Conservation (phyloP, 2,113 vertebrate genomes). For the Natator depressus region DNA sequence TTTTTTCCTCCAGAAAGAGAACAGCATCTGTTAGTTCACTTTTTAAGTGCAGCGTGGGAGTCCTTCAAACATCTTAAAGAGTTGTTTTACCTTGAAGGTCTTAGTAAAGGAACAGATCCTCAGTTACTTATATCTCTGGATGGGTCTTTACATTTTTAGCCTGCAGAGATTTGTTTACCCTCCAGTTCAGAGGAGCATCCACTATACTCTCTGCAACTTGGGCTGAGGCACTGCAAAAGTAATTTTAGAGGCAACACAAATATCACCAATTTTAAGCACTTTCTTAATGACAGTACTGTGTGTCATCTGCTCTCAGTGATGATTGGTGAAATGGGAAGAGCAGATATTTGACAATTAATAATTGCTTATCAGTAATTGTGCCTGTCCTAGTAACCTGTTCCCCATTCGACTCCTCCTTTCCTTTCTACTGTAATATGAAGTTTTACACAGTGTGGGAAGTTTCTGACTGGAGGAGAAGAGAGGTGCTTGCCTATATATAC, state of each 20-base stretch:
- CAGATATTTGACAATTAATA: background rate
- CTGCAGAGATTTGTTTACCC: background rate
- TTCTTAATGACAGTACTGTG: background rate
- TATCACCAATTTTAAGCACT: background rate
- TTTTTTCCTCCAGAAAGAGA: conserved; percentile 10
- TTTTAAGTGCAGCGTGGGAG: conserved; percentile 6
- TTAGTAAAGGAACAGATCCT: conserved; percentile 8
- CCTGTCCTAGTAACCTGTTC: background rate
- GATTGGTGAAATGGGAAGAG: background rate
- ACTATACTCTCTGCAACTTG: background rate
- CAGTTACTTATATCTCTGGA: background rate
- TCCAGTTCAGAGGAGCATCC: background rate
- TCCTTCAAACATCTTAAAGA: conserved; percentile 42
- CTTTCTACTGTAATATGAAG: background rate
- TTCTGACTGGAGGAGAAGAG: background rate
- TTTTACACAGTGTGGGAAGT: background rate
- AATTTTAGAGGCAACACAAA: background rate
- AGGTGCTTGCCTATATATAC: background rate
- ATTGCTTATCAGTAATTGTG: background rate
- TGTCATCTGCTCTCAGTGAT: background rate
- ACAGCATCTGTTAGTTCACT: conserved; percentile 44
- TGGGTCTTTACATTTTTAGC: background rate
- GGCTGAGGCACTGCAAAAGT: background rate
- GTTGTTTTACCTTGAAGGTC: conserved; percentile 38
- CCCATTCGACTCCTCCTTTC: background rate